Evolutionary conservation across 2,797 vertebrate species (phyloP), one percentile per base, ranked within the genome.

Genomic region (Sphaeramia orbicularis): DNA sequence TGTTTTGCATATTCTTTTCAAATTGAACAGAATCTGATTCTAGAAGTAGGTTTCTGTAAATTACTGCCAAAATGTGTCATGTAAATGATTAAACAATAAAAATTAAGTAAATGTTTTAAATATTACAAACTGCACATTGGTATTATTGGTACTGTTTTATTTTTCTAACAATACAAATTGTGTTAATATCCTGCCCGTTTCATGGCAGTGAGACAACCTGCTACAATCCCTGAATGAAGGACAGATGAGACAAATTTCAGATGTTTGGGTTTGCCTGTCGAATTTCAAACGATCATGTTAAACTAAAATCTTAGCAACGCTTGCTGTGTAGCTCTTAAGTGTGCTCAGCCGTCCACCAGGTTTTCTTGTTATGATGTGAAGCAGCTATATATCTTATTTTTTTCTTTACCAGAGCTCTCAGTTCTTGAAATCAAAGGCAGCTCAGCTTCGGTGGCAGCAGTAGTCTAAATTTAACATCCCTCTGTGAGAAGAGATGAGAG

Each of bases 401-500:
- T 44, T 71, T 61, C 73, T 78, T 82, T 14, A 57, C 53, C 52
- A 1, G 15, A 37, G 9, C 66, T 6, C 67, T 60, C 45, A 0
- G 57, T 65, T 71, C 50, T 51, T 36, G 27, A 62, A 88, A 89
- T 92, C 88, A 92, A 91, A 93, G 88, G 66, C 60, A 40, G 67
- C 40, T 58, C 7, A 45, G 41, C 83, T 75, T 76, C 8, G 35
- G 75, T 92, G 76, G 78, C 90, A 76, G 78, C 74, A 62, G 61
- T 45, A 1, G 61, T 86, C 88, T 81, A 84, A 93, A 94, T 93
- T 40, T 93, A 74, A 88, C 93, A 83, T 81, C 72, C 58, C 38
- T 38, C 69, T 88, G 93, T 69, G 91, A 94, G 81, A 50, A 63
- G 40, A 68, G 57, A 64, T 67, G 53, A 76, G 66, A 86, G 74